Base-by-base conservation (phyloP, 2,888 invertebrate species). In the Chromoteleia sp. region DNA sequence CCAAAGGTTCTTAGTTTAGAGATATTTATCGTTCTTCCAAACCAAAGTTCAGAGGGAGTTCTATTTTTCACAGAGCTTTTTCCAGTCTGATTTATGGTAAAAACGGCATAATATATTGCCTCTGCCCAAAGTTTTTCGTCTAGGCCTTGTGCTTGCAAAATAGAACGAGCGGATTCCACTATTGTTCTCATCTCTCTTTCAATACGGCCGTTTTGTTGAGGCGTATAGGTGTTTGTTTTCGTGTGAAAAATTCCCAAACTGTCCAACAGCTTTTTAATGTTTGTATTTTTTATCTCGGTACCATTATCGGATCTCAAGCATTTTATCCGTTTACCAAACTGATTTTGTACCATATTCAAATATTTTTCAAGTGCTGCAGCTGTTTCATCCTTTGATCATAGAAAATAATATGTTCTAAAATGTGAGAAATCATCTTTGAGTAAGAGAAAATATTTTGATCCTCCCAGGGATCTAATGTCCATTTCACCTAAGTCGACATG, bases 81-180 rank as follows among this genome's bases (percentile, higher is more conserved):
- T 10, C 45, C 45, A 1, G 39, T 39, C 14, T 39, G 39, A 39
- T 39, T 39, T 12, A 39, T 3, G 1, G 39, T 39, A 14, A n/a
- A 39, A 12, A 39, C 39, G 1, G 14, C 39, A 14, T 39, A 39
- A 25, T 25, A 1, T 39, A 12, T 12, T 14, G 39, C 39, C 12
- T 39, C 39, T 1, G 39, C 39, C 39, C 39, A 30, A 29, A 70
- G 15, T n/a, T 63, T 39, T 14, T 70, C 70, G 10, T 39, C 39
- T 5, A 39, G 2, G 2, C 12, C 12, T 14, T 12, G 39, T 39
- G 12, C 39, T 12, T 39, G 39, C 0, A 39, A 8, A 4, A 10
- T 12, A 8, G 39, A 39, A 2, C 39, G n/a, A 14, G 39, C 48
- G 61, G 25, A 61, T 70, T n/a, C 70, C 48, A 30, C 25, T 7